Conservation (phyloP, 2,888 invertebrate species). For the Branchinecta sandiegonensis region DNA sequence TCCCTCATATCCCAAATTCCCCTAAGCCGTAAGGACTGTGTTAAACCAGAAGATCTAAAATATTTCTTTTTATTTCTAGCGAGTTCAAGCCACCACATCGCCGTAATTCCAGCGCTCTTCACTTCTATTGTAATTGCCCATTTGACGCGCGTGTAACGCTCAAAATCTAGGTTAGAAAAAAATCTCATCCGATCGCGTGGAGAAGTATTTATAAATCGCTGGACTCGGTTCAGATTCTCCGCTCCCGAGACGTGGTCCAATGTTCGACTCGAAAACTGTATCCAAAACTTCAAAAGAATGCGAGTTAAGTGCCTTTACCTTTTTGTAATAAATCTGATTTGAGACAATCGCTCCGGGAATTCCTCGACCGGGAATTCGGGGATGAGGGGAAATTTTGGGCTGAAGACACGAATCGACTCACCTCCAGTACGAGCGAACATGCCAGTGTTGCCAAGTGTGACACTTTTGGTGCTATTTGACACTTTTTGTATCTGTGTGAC, state of each 20-base stretch:
- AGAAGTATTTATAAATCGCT: conserved; percentile 1
- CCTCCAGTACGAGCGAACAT: too few relatives aligned
- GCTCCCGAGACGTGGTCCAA: background rate
- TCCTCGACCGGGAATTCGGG: too few relatives aligned
- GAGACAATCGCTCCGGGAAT: too few relatives aligned
- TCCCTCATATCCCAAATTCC: too few relatives aligned
- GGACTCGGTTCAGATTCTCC: background rate
- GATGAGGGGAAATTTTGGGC: too few relatives aligned
- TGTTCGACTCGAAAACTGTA: background rate
- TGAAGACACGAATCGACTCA: too few relatives aligned
- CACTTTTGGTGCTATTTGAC: too few relatives aligned
- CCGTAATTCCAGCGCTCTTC: background rate
- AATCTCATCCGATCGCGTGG: background rate
- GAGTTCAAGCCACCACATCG: background rate
- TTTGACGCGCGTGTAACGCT: background rate
- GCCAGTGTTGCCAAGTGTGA: too few relatives aligned
- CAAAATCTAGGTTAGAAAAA: background rate
- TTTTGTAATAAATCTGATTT: background rate
- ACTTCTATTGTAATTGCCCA: background rate
- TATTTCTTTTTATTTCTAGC: background rate
- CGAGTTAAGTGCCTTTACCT: background rate
- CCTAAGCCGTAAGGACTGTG: too few relatives aligned
- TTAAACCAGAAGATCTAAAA: too few relatives aligned
- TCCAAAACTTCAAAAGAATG: conserved; percentile 7
- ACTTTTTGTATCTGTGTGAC: too few relatives aligned